A percentile compares a stretch with the other conserved stretches of the same genome.
Conservation (phyloP, 2,113 vertebrate genomes). For the Corvus hawaiiensis region DNA sequence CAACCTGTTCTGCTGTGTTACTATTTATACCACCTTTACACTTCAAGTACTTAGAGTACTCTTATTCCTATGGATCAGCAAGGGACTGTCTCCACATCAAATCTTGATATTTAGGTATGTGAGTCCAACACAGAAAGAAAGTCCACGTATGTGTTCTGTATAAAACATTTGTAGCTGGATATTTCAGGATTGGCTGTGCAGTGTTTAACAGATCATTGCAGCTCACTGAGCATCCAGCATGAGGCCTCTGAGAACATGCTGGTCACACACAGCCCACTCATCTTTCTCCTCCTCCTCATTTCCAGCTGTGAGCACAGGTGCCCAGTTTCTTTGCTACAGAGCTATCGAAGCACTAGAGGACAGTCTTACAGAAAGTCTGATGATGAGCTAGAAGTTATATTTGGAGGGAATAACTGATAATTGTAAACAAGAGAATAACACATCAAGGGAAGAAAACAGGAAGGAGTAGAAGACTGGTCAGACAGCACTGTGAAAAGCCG, state of each 20-base stretch:
- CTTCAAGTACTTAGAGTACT: not conserved
- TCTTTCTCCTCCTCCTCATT: not conserved
- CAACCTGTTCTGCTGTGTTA: not conserved
- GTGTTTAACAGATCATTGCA: not conserved
- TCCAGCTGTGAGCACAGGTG: not conserved
- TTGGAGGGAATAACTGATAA: not conserved
- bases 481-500: not conserved
- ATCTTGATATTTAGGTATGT: rapidly evolving
- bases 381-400: not conserved
- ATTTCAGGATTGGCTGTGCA: not conserved
- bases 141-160: not conserved
- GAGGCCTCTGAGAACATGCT: not conserved
- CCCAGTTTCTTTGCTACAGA: not conserved
- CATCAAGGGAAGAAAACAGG: not conserved
- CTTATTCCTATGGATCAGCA: not conserved
- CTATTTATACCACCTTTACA: not conserved
- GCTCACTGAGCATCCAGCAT: not conserved
- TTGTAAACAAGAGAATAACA: not conserved
- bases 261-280: not conserved
- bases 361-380: not conserved
- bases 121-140: not conserved
- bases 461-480: not conserved
- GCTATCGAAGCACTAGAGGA: not conserved
- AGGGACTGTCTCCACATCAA: not conserved
- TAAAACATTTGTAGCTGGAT: not conserved